Percentiles rank a stretch among this genome's conserved stretches.
phyloP scores from a whole-genome alignment of 2,113 vertebrate species.

The Dissostichus mawsoni region DNA sequence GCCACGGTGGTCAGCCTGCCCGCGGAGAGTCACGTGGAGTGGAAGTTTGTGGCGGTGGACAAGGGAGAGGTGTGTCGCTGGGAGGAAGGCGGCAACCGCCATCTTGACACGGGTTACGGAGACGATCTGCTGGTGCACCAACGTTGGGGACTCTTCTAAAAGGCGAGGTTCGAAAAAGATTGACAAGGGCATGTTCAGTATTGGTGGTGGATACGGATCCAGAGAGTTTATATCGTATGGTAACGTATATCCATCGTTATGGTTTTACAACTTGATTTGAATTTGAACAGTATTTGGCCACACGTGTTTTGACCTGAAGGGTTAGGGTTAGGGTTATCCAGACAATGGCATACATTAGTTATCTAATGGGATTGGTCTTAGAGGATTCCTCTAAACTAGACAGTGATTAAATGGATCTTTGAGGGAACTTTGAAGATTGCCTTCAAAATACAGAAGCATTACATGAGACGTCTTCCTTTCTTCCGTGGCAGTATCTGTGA shows the following conservation, averaged over 20 bases:
- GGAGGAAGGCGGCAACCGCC: slow-evolving; percentile 93
- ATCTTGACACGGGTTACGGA: slow-evolving; percentile 85
- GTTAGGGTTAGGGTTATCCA: no score
- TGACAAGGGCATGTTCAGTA: neutral
- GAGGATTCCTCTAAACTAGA: neutral
- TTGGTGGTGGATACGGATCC: neutral
- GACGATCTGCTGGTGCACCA: slow-evolving; percentile 83
- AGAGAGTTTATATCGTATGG: slow-evolving; percentile 4
- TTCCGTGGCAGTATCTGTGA: slow-evolving; percentile 29
- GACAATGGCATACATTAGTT: neutral
- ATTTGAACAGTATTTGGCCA: no score
- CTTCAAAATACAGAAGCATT: slow-evolving; percentile 7
- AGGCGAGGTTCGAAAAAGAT: neutral
- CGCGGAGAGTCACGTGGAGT: slow-evolving; percentile 85
- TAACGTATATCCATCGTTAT: neutral
- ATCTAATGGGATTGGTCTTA: neutral
- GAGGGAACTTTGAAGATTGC: slow-evolving; percentile 9
- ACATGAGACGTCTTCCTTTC: neutral
- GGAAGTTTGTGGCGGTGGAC: slow-evolving; percentile 95
- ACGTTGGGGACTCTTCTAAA: slow-evolving; percentile 86
- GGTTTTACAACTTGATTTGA: neutral
- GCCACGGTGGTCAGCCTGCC: slow-evolving; percentile 85
- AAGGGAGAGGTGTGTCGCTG: slow-evolving; percentile 89
- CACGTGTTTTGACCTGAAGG: neutral
- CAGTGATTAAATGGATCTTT: slow-evolving; percentile 1